A percentile compares a stretch with the other conserved stretches of the same genome.
Evolutionary conservation across 2,797 vertebrate species (phyloP).

Genomic region (Peromyscus attwateri): DNA sequence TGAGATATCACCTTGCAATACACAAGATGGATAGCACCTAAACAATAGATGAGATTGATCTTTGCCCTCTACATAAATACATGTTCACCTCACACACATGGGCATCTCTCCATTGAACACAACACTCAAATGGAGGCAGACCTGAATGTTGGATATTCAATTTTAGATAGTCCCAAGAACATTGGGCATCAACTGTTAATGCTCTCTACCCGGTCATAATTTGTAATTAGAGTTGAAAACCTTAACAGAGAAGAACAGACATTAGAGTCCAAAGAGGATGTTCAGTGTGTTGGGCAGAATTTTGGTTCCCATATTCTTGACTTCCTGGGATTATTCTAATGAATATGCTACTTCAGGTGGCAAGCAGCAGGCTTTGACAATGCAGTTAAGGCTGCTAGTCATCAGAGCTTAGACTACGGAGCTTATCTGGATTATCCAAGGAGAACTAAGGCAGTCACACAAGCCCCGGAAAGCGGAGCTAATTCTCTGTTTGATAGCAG

Average conservation of each 20-base stretch:
- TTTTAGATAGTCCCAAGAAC: background rate
- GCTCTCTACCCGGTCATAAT: background rate
- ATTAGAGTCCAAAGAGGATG: background rate
- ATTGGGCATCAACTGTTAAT: background rate
- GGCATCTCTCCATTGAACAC: background rate
- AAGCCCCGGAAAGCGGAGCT: background rate
- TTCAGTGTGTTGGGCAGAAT: constrained; percentile 19
- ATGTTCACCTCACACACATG: background rate
- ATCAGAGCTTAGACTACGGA: constrained; percentile 2
- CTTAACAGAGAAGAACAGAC: background rate
- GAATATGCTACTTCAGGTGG: background rate
- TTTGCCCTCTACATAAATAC: background rate
- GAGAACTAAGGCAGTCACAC: background rate
- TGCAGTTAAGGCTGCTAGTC: background rate
- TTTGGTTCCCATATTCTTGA: background rate
- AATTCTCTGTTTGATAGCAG: background rate
- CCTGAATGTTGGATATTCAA: background rate
- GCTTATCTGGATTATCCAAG: background rate
- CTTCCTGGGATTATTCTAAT: background rate
- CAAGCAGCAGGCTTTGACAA: background rate
- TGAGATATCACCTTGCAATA: background rate
- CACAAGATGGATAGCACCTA: background rate
- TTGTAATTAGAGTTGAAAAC: background rate
- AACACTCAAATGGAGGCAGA: background rate
- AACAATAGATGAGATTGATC: background rate